Base-by-base conservation (phyloP, 2,113 vertebrate species). In the Seriola rivoliana region DNA sequence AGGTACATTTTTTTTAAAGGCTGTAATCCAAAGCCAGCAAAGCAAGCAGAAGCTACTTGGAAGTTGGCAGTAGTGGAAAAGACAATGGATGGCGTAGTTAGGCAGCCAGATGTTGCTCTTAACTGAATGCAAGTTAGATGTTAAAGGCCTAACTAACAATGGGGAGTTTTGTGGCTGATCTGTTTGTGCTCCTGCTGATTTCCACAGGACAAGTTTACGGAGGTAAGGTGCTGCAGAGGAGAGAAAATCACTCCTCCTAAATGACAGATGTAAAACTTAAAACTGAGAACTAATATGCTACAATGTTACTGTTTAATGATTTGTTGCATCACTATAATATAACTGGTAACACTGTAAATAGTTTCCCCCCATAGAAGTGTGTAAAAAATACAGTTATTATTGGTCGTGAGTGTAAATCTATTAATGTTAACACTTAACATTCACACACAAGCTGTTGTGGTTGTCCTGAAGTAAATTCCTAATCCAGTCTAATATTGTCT, bases 201-300 rank as follows among this genome's bases (percentile, higher is more conserved):
- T 90, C 86, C 48, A 71, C 74, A 8, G 81, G 84, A 83, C 87
- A 84, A 34, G 89, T 85, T 70, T 66, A 80, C 73, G 94, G 85
- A 93, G 95, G 95, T 95, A 89, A 89, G 90, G 19, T 48, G 34
- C 70, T 82, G 64, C 63, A 80, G 54, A 50, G 8, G 23, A 54
- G 44, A 40, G 23, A 66, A 32, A 59, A 14, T 9, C 29, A 42
- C 19, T 75, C 9, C 17, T 34, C 50, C n/a, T 63, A n/a, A 34
- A 7, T 50, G 76, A 23, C 17, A 21, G 19, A 76, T 68, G 25
- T 52, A 75, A 58, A 67, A 19, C n/a, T 58, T 38, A 1, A 25
- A 77, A 25, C 50, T 40, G 21, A 46, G 13, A 55, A 57, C 40
- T 40, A 13, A 2, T 57, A 23, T 60, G 5, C 12, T 38, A 9